Evolutionary conservation across 92 coral and sea anemone genomes (phyloP), one percentile per base, ranked within the genome.

Genomic region (Palythoa caribaeorum): DNA sequence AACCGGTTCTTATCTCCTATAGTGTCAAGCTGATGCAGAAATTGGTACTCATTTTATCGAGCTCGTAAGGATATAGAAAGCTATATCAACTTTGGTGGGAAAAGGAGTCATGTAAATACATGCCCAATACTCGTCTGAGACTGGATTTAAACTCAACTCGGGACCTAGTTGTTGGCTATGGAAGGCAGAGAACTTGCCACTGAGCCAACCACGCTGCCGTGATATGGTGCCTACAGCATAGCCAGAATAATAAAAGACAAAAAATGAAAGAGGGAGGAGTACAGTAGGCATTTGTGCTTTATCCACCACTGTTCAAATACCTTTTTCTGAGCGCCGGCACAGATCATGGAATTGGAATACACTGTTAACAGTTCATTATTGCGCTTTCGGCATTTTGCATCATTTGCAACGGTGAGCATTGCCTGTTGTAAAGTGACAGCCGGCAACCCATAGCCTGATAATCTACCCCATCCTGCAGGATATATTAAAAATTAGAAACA

Each of bases 241-340:
- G 9, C 13, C 15, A 54, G 12, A 7, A 54, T 0, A 4, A 4
- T 54, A 4, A 54, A 54, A 54, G 12, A 54, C 10, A 54, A 28
- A 44, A 44, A 8, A 8, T 1, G 50, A 44, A 3, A 5, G 0
- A 3, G 50, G 50, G 7, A 44, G 50, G 19, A 15, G 35, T 63
- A 6, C 20, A 63, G 60, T 9, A 63, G 17, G 37, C 70, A n/a
- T 5, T 59, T 17, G 3, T 17, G 9, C 17, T 55, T 55, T 55
- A 1, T 55, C 15, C 12, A 55, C 1, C 60, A 15, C 62, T 55
- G 62, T 55, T 55, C 62, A 55, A 44, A 36, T 79, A 79, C 84
- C 84, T 79, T 79, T 40, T 80, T 87, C 44, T 88, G 91, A 50
- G 81, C 91, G 54, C 91, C 91, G 3, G 91, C 91, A 28, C 91